A percentile compares a stretch with the other conserved stretches of the same genome.
Conservation (phyloP, 2,797 vertebrate genomes). For the Scarus forsteni region DNA sequence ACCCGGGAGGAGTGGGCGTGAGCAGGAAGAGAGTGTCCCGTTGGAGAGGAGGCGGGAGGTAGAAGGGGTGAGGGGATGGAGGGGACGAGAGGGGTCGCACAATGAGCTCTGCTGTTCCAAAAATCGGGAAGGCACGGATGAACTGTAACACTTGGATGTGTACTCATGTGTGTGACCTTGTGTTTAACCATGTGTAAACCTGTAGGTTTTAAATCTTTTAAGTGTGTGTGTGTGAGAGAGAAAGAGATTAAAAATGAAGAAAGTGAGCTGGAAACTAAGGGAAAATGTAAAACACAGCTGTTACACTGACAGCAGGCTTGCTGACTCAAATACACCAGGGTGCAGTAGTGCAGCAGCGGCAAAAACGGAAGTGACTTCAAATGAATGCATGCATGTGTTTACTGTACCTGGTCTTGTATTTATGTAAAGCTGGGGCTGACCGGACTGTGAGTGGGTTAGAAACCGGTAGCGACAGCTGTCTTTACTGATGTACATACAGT, state of each 20-base stretch:
- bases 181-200: slow-evolving; percentile 41
- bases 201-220: slow-evolving; percentile 22
- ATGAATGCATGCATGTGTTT: slow-evolving; percentile 25
- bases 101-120: slow-evolving; percentile 79
- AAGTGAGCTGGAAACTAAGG: slow-evolving; percentile 42
- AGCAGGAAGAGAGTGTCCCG: slow-evolving; percentile 78
- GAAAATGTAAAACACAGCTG: slow-evolving; percentile 76
- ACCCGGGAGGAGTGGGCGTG: slow-evolving; percentile 75
- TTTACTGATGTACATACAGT: slow-evolving; percentile 80
- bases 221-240: slow-evolving; percentile 1
- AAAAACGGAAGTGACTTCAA: slow-evolving; percentile 64
- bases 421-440: slow-evolving; percentile 77
- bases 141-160: slow-evolving; percentile 69
- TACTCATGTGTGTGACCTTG: slow-evolving; percentile 25
- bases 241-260: slow-evolving; percentile 14
- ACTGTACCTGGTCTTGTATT: slow-evolving; percentile 80
- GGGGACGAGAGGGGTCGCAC: slow-evolving; percentile 40
- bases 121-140: slow-evolving; percentile 59
- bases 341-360: slow-evolving; percentile 54
- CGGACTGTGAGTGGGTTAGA: slow-evolving; percentile 70
- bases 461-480: slow-evolving; percentile 83
- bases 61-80: slow-evolving; percentile 11
- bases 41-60: slow-evolving; percentile 41
- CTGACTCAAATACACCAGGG: slow-evolving; percentile 73
- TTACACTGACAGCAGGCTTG: slow-evolving; percentile 66